Evolutionary conservation across 1,140 invertebrate genomes (phyloP).

Genomic region (Drosophila seguyi): DNA sequence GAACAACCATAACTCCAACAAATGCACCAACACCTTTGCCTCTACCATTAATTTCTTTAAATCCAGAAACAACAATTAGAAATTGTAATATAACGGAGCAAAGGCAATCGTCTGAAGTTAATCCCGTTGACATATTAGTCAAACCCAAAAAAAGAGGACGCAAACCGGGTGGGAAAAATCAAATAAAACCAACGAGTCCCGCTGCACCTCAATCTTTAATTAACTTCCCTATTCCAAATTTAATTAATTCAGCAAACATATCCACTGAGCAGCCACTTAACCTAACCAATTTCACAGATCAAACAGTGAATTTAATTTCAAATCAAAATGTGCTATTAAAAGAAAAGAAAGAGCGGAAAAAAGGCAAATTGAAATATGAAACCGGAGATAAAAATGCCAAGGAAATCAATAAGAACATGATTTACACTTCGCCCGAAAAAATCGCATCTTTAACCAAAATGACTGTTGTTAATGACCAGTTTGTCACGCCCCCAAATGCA

Average conservation of each 20-base stretch:
- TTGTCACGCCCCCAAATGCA: background rate
- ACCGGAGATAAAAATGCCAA: background rate
- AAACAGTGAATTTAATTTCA: background rate
- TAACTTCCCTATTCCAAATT: background rate
- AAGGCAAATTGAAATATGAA: slow-evolving; percentile 43
- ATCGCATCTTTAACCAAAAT: background rate
- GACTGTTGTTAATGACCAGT: background rate
- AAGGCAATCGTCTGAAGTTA: background rate
- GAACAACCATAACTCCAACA: slow-evolving; percentile 79
- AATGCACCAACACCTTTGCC: background rate
- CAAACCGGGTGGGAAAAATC: slow-evolving; percentile 76
- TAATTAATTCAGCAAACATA: background rate
- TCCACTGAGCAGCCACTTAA: slow-evolving; percentile 61
- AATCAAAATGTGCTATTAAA: slow-evolving; percentile 27
- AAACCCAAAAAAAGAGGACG: slow-evolving; percentile 77
- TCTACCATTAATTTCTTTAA: background rate
- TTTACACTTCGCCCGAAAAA: slow-evolving; percentile 5
- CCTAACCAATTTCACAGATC: slow-evolving; percentile 28
- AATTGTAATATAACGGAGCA: background rate
- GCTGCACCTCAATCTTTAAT: slow-evolving; percentile 14
- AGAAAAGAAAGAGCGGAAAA: slow-evolving; percentile 64
- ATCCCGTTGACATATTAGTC: slow-evolving; percentile 7
- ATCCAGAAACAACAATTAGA: background rate
- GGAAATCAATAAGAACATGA: background rate
- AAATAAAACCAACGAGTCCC: background rate